These are phyloP conservation scores for Cephus spinipes DNA, from an alignment of 2,888 invertebrate species.

Conservation along the genomic window DNA sequence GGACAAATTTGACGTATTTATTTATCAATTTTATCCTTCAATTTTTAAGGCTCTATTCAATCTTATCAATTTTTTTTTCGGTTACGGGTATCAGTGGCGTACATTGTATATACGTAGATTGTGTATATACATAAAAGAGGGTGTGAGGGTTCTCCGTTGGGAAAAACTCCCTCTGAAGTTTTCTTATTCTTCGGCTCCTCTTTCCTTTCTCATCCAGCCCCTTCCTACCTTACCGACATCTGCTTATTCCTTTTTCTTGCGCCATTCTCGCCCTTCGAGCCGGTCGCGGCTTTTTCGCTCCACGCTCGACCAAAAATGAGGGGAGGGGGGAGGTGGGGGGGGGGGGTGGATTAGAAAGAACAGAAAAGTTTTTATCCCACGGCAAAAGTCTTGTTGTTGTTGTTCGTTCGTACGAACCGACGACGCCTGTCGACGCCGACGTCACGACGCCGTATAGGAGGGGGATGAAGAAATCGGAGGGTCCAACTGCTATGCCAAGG, in stretches of 20 bases:
- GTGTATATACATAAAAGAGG: not conserved
- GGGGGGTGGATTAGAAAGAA: not conserved
- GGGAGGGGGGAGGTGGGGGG: not conserved
- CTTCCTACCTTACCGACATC: not conserved
- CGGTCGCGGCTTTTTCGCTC: not conserved
- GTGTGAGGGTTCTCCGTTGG: not conserved
- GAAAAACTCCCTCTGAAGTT: not conserved
- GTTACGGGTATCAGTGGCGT: not conserved
- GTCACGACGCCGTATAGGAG: not conserved
- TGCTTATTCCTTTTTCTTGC: conserved; percentile 20
- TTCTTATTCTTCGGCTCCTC: not conserved
- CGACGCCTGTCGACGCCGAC: not conserved
- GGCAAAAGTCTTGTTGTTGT: not conserved
- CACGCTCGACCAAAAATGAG: not conserved
- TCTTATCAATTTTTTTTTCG: not conserved
- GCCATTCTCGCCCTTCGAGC: conserved; percentile 10
- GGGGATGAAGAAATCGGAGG: not conserved
- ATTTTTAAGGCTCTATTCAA: not conserved
- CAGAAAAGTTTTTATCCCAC: not conserved
- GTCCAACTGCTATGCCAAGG: not conserved
- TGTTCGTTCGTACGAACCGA: not conserved
- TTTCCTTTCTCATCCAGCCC: not conserved
- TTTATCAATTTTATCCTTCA: not conserved
- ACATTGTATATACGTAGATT: not conserved
- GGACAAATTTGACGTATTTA: not conserved